A percentile compares a stretch with the other conserved stretches of the same genome.
Conservation (phyloP, 1,140 invertebrate genomes). For the Pogonomyrmex californicus region DNA sequence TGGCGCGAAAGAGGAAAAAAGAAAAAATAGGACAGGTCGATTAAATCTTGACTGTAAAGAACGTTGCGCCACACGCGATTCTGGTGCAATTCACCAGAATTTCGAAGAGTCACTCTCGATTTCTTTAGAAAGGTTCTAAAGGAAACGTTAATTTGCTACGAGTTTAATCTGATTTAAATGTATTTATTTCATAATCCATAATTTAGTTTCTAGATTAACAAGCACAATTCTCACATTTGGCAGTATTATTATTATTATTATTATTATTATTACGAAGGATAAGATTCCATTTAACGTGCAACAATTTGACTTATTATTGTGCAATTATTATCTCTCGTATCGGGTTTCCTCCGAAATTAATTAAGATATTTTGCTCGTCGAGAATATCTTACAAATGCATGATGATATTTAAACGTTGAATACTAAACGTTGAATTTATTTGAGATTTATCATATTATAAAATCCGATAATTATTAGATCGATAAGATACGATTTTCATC, state of each 20-base stretch:
- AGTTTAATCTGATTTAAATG: not conserved
- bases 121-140: not conserved
- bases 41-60: slow-evolving; percentile 10
- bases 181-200: not conserved
- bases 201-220: not conserved
- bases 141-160: not conserved
- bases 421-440: too few relatives aligned
- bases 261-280: not conserved
- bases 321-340: not conserved
- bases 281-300: not conserved
- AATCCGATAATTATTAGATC: too few relatives aligned
- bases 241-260: not conserved
- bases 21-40: slow-evolving; percentile 16
- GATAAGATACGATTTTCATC: too few relatives aligned
- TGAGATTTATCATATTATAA: not conserved
- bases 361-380: not conserved
- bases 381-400: too few relatives aligned
- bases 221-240: not conserved
- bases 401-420: too few relatives aligned
- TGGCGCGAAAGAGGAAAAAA: not conserved
- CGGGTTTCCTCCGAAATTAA: too few relatives aligned
- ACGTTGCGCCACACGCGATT: not conserved
- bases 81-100: not conserved
- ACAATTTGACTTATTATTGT: too few relatives aligned
- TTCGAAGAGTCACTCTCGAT: not conserved